Evolutionary conservation across 1,140 invertebrate species (phyloP).

Genomic region (Saccostrea cuccullata): DNA sequence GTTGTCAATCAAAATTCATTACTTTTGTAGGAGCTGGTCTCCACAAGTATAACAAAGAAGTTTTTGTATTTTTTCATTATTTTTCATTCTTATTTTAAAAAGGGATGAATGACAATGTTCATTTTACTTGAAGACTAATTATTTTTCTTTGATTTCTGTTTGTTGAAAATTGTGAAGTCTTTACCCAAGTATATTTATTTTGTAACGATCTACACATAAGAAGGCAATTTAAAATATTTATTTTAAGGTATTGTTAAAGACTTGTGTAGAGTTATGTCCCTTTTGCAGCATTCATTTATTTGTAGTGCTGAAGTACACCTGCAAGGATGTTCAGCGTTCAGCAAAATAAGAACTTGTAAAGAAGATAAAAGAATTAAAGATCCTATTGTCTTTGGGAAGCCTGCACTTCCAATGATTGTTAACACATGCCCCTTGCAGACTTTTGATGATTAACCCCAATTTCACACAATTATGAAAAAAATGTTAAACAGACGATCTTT

Average conservation of each 20-base stretch:
- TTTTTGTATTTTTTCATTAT: background rate
- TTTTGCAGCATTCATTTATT: background rate
- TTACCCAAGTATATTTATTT: background rate
- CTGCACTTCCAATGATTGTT: conserved; percentile 12
- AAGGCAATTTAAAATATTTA: background rate
- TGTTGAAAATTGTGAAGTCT: background rate
- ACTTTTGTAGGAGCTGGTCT: background rate
- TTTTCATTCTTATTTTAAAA: background rate
- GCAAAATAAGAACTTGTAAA: background rate
- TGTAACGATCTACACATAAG: background rate
- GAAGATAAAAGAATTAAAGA: conserved; percentile 35
- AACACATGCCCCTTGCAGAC: conserved; percentile 22
- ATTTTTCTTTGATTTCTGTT: background rate
- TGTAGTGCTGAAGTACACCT: no score
- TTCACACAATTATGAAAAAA: conserved; percentile 36
- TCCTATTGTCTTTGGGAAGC: background rate
- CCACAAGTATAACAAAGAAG: background rate
- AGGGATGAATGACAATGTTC: background rate
- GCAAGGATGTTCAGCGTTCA: background rate
- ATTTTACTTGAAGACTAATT: background rate
- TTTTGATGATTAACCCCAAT: conserved; percentile 28
- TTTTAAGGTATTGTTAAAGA: background rate
- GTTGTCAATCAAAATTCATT: conserved; percentile 31
- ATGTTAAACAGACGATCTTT: conserved; percentile 25
- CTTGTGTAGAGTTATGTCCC: background rate